Conservation (phyloP, 2,888 invertebrate genomes). For the Cantharis rustica region DNA sequence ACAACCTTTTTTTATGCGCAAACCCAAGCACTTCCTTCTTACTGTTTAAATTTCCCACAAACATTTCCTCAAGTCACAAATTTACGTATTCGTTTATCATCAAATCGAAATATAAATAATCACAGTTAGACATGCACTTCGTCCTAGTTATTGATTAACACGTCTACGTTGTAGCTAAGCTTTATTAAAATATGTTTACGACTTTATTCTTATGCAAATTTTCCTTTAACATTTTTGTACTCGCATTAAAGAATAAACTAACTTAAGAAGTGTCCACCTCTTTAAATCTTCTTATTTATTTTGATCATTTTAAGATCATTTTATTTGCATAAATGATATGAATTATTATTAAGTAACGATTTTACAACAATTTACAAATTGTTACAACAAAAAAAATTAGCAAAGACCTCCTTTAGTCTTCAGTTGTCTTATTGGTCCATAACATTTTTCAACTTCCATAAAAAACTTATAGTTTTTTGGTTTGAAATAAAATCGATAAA, state of each 20-base stretch:
- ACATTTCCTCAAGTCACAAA: background rate
- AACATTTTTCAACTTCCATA: background rate
- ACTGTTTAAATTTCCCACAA: background rate
- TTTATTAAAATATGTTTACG: background rate
- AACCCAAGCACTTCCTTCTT: background rate
- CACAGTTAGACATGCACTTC: constrained; percentile 13
- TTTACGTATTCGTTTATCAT: background rate
- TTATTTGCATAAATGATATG: background rate
- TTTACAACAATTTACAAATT: background rate
- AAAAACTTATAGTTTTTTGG: background rate
- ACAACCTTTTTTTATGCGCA: constrained; percentile 2
- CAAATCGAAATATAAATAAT: constrained; percentile 2
- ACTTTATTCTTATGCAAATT: background rate
- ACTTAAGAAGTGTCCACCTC: background rate
- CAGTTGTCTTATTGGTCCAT: background rate
- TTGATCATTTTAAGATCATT: background rate
- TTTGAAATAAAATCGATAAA: background rate
- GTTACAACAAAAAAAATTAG: background rate
- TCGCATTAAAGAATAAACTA: background rate
- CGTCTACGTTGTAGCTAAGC: background rate
- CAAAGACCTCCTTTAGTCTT: background rate
- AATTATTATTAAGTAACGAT: background rate
- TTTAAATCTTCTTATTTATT: background rate
- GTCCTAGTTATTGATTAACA: background rate
- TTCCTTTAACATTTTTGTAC: background rate